Conservation (phyloP, 2,113 vertebrate genomes). For the Ophthalmolycus amberensis region DNA sequence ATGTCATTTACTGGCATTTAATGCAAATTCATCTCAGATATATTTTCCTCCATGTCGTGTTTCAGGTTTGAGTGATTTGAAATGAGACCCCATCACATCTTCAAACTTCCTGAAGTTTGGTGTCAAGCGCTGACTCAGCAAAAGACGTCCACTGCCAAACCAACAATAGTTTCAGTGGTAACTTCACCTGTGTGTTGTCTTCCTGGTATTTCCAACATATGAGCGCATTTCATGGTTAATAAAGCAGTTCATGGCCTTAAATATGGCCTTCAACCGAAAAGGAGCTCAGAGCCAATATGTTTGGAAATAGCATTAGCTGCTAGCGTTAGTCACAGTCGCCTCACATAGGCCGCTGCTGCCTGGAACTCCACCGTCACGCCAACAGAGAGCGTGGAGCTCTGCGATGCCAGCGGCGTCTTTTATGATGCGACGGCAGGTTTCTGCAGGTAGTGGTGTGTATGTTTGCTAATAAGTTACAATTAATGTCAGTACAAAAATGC, state of each 20-base stretch:
- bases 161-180: not conserved
- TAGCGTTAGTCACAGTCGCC: not conserved
- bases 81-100: not conserved
- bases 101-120: not conserved
- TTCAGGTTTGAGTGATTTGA: not conserved
- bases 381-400: not conserved
- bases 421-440: not conserved
- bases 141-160: not conserved
- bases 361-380: not conserved
- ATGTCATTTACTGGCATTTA: not conserved
- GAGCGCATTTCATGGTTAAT: not conserved
- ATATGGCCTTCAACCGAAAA: not conserved
- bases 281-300: constrained; percentile 6
- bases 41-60: not conserved
- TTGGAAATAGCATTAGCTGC: not conserved
- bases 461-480: not conserved
- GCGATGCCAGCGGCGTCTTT: not conserved
- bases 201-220: not conserved
- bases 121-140: not conserved
- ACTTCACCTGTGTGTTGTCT: not conserved
- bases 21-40: not conserved
- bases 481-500: not conserved
- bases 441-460: not conserved
- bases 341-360: not conserved
- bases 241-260: constrained; percentile 1